Evolutionary conservation across 2,797 vertebrate species (phyloP), one percentile per base, ranked within the genome.

Genomic region (Eremophila alpestris): DNA sequence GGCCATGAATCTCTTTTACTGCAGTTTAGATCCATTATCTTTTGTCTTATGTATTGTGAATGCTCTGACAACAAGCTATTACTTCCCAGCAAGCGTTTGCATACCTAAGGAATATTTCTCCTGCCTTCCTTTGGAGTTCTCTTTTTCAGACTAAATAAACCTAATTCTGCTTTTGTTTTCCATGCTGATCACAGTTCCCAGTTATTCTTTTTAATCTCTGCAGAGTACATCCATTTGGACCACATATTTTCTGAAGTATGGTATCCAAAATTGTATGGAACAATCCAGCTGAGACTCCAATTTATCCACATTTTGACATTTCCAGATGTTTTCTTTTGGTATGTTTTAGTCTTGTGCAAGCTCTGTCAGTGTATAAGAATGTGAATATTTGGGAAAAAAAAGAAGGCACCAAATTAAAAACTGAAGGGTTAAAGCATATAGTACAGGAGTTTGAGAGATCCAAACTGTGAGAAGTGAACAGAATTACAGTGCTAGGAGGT

Each of bases 81-180:
- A 40, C 46, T 89, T 91, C 26, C 30, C 43, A 70, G n/a, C 40
- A 70, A 59, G 27, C 0, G 2, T 36, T 52, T 71, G 34, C 59
- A 71, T 64, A 71, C 21, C 67, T 73, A 68, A 89, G 40, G 43
- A 90, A 83, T 86, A 80, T 83, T 74, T 86, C 43, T 88, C 8
- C 43, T 48, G n/a, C 51, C 14, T 81, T 82, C 63, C 41, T 67
- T 55, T 83, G 67, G 69, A 87, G 36, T 87, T 87, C 27, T 59
- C 29, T 59, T 82, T 87, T 89, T 79, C 51, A 81, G 74, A 54
- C 69, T 89, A 89, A 79, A 89, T 48, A 93, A 94, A 73, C 11
- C 51, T 63, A 75, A 90, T 81, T 67, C 51, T 51, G 26, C n/a
- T 82, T 84, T 64, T 63, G 29, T 77, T 80, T 75, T 69, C 22